Conservation (phyloP, 2,797 vertebrate species). For the Australoheros facetus region DNA sequence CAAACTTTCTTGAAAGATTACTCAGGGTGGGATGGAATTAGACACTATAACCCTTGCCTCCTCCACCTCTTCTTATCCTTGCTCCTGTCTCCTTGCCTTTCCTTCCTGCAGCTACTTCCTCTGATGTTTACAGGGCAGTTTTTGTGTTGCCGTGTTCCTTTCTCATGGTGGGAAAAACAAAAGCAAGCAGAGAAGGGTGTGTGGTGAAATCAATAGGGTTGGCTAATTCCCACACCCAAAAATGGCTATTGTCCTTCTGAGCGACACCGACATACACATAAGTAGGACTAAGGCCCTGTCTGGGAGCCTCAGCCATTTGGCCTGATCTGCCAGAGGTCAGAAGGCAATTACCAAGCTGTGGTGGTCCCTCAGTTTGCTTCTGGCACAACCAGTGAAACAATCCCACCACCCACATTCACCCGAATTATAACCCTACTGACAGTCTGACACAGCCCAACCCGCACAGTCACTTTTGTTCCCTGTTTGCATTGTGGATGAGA, state of each 20-base stretch:
- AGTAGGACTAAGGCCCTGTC: slow-evolving; percentile 33
- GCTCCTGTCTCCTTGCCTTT: slow-evolving; percentile 33
- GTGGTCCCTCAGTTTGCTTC: slow-evolving; percentile 55
- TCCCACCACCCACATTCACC: slow-evolving; percentile 65
- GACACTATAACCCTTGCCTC: slow-evolving; percentile 16
- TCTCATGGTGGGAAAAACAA: not conserved
- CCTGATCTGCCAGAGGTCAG: slow-evolving; percentile 65
- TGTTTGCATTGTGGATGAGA: slow-evolving; percentile 51
- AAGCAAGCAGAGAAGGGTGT: not conserved
- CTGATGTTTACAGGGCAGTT: slow-evolving; percentile 8
- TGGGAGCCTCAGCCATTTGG: slow-evolving; percentile 47
- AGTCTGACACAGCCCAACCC: slow-evolving; percentile 56
- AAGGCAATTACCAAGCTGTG: slow-evolving; percentile 64
- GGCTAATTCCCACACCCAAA: slow-evolving; percentile 47
- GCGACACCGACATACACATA: slow-evolving; percentile 32
- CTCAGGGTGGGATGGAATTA: slow-evolving; percentile 18
- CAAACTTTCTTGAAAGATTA: slow-evolving; percentile 16
- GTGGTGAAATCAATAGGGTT: slow-evolving; percentile 37
- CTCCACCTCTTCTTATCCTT: slow-evolving; percentile 48
- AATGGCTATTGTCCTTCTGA: slow-evolving; percentile 30
- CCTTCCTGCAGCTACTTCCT: slow-evolving; percentile 48
- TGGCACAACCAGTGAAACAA: slow-evolving; percentile 51
- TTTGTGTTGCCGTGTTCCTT: slow-evolving; percentile 9
- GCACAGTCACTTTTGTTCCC: slow-evolving; percentile 30
- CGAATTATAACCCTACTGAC: slow-evolving; percentile 59